Evolutionary conservation across 30 jellyfish, hydroid and myxozoan genomes (phyloP).

Genomic region (Mastigias papua): DNA sequence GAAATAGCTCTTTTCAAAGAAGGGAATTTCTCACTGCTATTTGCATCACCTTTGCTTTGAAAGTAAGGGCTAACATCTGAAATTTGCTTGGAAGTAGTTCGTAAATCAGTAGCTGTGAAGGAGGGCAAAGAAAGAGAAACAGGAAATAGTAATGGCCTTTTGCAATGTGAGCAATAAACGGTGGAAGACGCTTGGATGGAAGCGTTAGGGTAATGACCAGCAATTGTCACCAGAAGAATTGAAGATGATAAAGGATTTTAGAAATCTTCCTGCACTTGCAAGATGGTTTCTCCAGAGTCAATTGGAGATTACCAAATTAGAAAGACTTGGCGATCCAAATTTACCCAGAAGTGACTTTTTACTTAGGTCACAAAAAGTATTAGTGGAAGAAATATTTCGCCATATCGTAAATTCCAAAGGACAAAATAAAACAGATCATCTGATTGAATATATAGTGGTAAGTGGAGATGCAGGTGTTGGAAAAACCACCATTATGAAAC

Average conservation of each 20-base stretch:
- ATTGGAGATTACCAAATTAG: neutral
- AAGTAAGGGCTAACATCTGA: too few relatives aligned
- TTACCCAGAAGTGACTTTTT: neutral
- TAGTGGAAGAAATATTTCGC: neutral
- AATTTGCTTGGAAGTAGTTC: too few relatives aligned
- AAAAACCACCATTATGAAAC: slow-evolving; percentile 13
- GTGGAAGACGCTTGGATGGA: neutral
- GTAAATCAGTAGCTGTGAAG: neutral
- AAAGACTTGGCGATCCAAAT: too few relatives aligned
- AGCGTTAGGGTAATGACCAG: neutral
- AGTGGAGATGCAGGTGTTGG: slow-evolving; percentile 24
- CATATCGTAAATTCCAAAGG: neutral
- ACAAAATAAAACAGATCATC: neutral
- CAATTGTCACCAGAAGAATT: too few relatives aligned
- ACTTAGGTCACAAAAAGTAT: neutral
- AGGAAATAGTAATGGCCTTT: neutral
- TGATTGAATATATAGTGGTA: neutral
- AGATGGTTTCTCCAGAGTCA: slow-evolving; percentile 38
- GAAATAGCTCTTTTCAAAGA: too few relatives aligned
- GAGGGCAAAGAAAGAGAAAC: slow-evolving; percentile 1
- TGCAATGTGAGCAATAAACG: neutral
- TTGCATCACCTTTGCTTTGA: too few relatives aligned
- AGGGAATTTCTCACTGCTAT: too few relatives aligned
- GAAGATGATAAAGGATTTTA: neutral
- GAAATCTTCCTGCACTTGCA: slow-evolving; percentile 21